phyloP scores from a whole-genome alignment of 2,888 invertebrate species.

The Amitus sp. region DNA sequence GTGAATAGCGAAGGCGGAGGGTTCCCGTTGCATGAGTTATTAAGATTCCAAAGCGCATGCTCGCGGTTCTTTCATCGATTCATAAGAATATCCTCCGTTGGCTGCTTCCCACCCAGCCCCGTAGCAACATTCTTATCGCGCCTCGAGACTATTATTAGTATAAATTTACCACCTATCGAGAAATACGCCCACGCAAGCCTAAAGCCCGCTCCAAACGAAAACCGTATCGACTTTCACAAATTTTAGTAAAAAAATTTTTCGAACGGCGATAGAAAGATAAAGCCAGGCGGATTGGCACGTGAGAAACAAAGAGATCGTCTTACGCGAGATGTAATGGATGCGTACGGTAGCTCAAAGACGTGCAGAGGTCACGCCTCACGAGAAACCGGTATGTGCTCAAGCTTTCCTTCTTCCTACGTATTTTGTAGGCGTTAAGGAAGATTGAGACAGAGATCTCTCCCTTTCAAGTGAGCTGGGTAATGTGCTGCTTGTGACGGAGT shows the following conservation, averaged over 20 bases:
- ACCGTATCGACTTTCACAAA: too few relatives aligned
- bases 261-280: too few relatives aligned
- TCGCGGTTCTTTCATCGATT: constrained; percentile 62
- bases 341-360: constrained; percentile 51
- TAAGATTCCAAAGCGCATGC: constrained; percentile 61
- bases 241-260: too few relatives aligned
- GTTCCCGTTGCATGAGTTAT: constrained; percentile 59
- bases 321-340: constrained; percentile 46
- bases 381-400: constrained; percentile 50
- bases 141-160: constrained; percentile 37
- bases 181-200: too few relatives aligned
- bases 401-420: constrained; percentile 42
- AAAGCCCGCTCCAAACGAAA: too few relatives aligned
- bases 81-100: constrained; percentile 58
- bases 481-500: neutral
- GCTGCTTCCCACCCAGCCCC: constrained; percentile 43
- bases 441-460: neutral
- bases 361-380: constrained; percentile 50
- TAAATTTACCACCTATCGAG: too few relatives aligned
- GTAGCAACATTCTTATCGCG: constrained; percentile 41
- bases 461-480: neutral
- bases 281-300: too few relatives aligned
- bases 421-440: constrained; percentile 26
- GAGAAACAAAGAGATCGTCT: neutral
- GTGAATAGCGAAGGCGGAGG: constrained; percentile 35